Conservation (phyloP, 2,113 vertebrate species). For the Xenopus borealis region DNA sequence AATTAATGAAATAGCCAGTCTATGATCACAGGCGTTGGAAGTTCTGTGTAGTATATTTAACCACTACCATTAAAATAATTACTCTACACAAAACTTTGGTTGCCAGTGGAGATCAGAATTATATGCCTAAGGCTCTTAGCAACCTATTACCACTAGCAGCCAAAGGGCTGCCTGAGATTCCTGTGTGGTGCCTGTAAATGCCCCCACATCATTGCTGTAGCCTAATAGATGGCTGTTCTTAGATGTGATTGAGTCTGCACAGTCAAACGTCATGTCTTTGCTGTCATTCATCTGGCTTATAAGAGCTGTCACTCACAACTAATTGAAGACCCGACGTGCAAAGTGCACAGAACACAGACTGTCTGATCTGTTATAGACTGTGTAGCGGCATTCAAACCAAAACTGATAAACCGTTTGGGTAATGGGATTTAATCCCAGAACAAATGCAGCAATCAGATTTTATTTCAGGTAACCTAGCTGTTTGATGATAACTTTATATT, state of each 20-base stretch:
- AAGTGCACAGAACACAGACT: conserved; percentile 13
- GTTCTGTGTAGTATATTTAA: too few species aligned
- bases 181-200: conserved; percentile 6
- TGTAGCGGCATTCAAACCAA: conserved; percentile 8
- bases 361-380: conserved; percentile 21
- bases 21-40: too few species aligned
- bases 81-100: background rate
- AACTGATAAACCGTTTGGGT: conserved; percentile 3
- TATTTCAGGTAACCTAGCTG: background rate
- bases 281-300: conserved; percentile 21
- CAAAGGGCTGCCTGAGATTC: background rate
- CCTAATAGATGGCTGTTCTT: conserved; percentile 5
- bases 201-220: conserved; percentile 8
- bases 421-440: conserved; percentile 19
- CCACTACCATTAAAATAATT: too few species aligned
- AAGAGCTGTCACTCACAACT: conserved; percentile 26
- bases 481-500: background rate
- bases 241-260: background rate
- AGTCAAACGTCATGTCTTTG: conserved; percentile 1
- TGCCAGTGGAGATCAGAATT: background rate
- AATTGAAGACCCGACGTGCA: conserved; percentile 31
- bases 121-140: background rate
- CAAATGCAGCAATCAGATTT: conserved; percentile 1
- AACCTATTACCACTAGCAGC: background rate
- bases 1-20: too few species aligned